Evolutionary conservation across 2,888 invertebrate genomes (phyloP), one percentile per base, ranked within the genome.

Genomic region (Tuberolachnus salignus): DNA sequence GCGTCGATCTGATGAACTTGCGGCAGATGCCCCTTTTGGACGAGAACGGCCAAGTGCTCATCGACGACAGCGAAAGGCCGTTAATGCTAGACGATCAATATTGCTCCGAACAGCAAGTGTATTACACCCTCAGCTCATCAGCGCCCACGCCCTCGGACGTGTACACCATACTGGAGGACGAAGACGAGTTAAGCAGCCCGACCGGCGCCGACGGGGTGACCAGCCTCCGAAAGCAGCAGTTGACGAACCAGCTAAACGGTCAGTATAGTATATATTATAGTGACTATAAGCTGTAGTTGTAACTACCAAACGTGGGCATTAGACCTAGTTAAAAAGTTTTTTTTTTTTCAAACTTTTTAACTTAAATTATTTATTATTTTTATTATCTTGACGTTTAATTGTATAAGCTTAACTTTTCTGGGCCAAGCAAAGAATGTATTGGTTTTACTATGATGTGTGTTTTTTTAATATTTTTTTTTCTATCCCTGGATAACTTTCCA

Each of bases 141-240:
- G 10, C 44, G n/a, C 9, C 63, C 3, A 51, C 16, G 13, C 16
- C 44, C 1, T 51, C 63, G 21, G 87, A 87, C 83, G 87, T 87
- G 46, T 87, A 87, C 84, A 87, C 87, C 74, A 87, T 87, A 80
- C 87, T 85, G 13, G 87, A 87, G 83, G 87, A 87, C 83, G 87
- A 87, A 82, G 86, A 87, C 82, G 87, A 87, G 83, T 84, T 85
- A 57, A 84, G 85, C 74, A 86, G 86, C 81, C 87, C 87, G 44
- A 86, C 86, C 59, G 85, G 85, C 80, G 84, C 85, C 23, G 86
- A 87, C 82, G 85, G 86, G 80, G 86, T 86, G 57, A 86, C 86
- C 82, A 86, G 86, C 82, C 84, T 86, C 81, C 84, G 85, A 73
- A 83, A 83, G 71, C 73, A 74, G 44, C 81, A 80, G 34, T 78